A percentile compares a stretch with the other conserved stretches of the same genome.
Conservation (phyloP, 2,797 vertebrate species). For the Myiotriccus ornatus region DNA sequence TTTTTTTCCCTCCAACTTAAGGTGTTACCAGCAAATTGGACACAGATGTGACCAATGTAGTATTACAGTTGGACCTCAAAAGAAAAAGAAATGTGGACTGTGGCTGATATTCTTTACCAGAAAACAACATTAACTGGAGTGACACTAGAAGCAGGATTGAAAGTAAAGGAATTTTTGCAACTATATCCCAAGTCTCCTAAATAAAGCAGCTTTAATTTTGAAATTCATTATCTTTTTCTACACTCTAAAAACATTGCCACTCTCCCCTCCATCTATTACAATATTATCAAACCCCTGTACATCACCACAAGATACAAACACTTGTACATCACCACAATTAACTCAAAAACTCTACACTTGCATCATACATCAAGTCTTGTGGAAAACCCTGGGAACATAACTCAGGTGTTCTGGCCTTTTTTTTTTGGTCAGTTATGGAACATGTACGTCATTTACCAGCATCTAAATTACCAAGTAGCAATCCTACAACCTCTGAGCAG, state of each 20-base stretch:
- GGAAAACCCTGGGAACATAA: neutral
- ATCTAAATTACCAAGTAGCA: neutral
- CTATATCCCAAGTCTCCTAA: neutral
- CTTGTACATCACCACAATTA: neutral
- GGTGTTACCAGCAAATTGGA: neutral
- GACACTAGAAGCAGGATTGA: neutral
- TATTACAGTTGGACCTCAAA: neutral
- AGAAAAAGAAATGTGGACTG: neutral
- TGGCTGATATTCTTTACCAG: neutral
- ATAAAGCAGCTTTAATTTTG: neutral
- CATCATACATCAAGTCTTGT: neutral
- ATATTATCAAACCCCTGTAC: neutral
- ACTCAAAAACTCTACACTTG: neutral
- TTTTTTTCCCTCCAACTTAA: neutral
- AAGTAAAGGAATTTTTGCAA: neutral
- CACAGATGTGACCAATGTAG: neutral
- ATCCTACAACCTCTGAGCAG: neutral
- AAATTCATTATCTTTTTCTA: neutral
- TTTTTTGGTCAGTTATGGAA: neutral
- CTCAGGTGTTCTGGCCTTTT: neutral
- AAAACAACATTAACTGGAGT: neutral
- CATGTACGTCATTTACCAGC: neutral
- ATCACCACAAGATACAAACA: too few species aligned
- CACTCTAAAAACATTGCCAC: neutral
- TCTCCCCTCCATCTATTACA: neutral